Evolutionary conservation across 1,140 invertebrate species (phyloP).

Genomic region (Mya arenaria): DNA sequence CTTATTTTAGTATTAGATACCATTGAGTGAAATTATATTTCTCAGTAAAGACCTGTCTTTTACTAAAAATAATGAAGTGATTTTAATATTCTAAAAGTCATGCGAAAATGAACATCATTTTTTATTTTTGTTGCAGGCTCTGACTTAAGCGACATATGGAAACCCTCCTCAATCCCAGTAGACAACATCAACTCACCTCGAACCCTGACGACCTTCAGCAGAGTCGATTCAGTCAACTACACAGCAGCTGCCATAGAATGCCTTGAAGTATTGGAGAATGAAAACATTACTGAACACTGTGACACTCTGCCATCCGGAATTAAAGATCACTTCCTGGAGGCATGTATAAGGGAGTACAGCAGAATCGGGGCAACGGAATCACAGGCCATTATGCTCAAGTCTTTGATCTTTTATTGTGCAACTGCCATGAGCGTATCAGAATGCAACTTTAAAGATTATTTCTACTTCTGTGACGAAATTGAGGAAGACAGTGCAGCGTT

Average conservation of each 20-base stretch:
- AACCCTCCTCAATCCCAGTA: slow-evolving; percentile 35
- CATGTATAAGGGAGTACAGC: slow-evolving; percentile 44
- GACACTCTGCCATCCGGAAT: slow-evolving; percentile 4
- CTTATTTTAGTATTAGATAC: no score
- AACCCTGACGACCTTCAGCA: not conserved
- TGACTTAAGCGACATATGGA: slow-evolving; percentile 6
- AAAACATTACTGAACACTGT: slow-evolving; percentile 23
- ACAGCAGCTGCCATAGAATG: slow-evolving; percentile 20
- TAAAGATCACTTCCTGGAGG: slow-evolving; percentile 47
- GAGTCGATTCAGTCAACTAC: slow-evolving; percentile 15
- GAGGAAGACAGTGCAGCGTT: not conserved
- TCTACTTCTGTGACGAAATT: slow-evolving; percentile 39
- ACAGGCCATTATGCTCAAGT: not conserved
- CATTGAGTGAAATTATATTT: no score
- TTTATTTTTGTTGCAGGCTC: not conserved
- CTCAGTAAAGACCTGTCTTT: no score
- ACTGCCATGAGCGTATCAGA: slow-evolving; percentile 20
- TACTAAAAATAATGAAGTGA: no score
- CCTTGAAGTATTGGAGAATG: slow-evolving; percentile 22
- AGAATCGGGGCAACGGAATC: slow-evolving; percentile 1
- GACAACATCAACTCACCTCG: not conserved
- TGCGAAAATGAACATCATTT: no score
- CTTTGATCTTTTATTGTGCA: slow-evolving; percentile 42
- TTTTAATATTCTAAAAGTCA: no score
- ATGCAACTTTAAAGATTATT: slow-evolving; percentile 44